Percentiles rank a stretch among this genome's conserved stretches.
phyloP scores from a whole-genome alignment of 2,113 vertebrate species.

The Pogonocichla stellata region DNA sequence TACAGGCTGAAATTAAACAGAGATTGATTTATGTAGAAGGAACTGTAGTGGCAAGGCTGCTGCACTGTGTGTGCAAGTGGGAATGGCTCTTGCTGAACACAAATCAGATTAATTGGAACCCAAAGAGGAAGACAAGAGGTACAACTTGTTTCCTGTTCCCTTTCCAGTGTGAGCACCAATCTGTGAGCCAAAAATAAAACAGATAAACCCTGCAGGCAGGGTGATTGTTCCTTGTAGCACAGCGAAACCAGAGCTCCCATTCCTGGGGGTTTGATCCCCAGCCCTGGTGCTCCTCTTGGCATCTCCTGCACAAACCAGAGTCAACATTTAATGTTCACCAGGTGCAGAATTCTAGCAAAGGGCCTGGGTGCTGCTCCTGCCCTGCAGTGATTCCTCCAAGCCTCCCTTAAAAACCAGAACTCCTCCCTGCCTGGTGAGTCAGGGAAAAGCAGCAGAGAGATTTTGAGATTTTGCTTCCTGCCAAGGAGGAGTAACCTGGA shows the following conservation, averaged over 20 bases:
- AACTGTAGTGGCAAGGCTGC: neutral
- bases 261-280: neutral
- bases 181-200: neutral
- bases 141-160: neutral
- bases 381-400: neutral
- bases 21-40: conserved; percentile 45
- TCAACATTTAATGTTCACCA: neutral
- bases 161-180: neutral
- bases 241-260: neutral
- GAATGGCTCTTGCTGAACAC: neutral
- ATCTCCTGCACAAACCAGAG: neutral
- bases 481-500: neutral
- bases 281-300: neutral
- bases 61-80: neutral
- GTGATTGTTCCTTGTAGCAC: neutral
- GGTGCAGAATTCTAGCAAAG: neutral
- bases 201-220: neutral
- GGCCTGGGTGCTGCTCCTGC: neutral
- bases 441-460: neutral
- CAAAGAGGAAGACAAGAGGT: neutral
- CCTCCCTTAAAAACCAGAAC: neutral
- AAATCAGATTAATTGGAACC: conserved; percentile 2
- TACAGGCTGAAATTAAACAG: conserved; percentile 21
- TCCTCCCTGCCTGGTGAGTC: neutral
- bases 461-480: neutral